Evolutionary conservation across 2,888 invertebrate species (phyloP), one percentile per base, ranked within the genome.

Genomic region (Prenolepis imparis): DNA sequence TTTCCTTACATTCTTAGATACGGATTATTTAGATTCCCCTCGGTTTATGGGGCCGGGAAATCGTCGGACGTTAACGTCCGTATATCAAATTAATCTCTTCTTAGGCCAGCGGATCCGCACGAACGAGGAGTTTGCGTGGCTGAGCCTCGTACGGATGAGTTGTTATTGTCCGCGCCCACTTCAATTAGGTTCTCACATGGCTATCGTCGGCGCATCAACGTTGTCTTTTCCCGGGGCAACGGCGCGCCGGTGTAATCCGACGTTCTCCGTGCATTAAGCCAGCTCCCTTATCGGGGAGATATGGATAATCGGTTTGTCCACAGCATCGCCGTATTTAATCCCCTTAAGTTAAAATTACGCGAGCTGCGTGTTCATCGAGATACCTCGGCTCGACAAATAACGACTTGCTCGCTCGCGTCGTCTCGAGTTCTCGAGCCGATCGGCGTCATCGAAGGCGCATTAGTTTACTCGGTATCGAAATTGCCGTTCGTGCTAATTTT

Each of bases 111-210:
- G 77, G 28, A 67, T 80, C 73, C 74, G 66, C 59, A 32, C 32
- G 83, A 89, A 89, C 89, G 86, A 84, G 86, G 41, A 41, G 63
- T 72, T 89, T 82, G 89, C 89, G 89, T 89, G 89, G 88, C 59
- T 70, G 63, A 73, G 68, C 67, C 83, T 75, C 89, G 82, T 89
- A 85, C 61, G 78, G 81, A 73, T 74, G 74, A n/a, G 41, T 82
- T 70, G 85, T 89, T 89, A 89, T 86, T 85, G 83, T 89, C 86
- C 84, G 85, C 88, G 89, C 88, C 89, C 88, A 86, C 89, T 89
- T 89, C 89, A 89, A 89, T 89, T 89, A 89, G 88, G 84, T 88
- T 85, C 85, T 85, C 86, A 82, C 89, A 73, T 78, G 82, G 86
- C 88, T 86, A 85, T 88, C 89, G 89, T 84, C 73, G 88, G 83